Base-by-base conservation (phyloP, 2,113 vertebrate species). In the Brienomyrus brachyistius region DNA sequence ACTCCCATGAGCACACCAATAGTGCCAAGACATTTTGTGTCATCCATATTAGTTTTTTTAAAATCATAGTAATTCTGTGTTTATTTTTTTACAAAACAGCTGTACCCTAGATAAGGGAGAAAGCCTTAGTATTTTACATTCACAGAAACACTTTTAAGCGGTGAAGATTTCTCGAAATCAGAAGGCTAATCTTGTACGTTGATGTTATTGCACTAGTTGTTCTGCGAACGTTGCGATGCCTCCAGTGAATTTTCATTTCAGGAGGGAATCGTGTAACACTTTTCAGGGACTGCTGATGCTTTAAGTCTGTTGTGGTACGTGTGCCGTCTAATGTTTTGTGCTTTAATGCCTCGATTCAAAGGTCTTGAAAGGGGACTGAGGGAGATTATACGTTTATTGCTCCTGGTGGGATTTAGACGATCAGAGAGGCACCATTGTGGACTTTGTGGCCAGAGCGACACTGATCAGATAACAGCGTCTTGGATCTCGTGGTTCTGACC, bases 11-110 rank as follows among this genome's bases (percentile, higher is more conserved):
- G 19, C 87, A 91, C 51, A 70, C 86, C 40, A 86, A 3, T 90
- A 90, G 90, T 92, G 91, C 91, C 91, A 88, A 90, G 87, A 47
- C 86, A 51, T 88, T 91, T 89, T 15, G 9, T 23, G 70, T 84
- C 62, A 45, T 90, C 80, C 62, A 85, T 88, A n/a, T 27, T 35
- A 88, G 5, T 50, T 86, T 40, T 66, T 56, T 87, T 27, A 23
- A 8, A 90, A 88, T 19, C 62, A 31, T 31, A 31, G n/a, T 31
- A 70, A 13, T 70, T 66, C n/a, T 70, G n/a, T 52, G 6, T 50
- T 31, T 21, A 23, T 74, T 17, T 48, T 77, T 83, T 31, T 31
- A 59, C 51, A 86, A 27, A 86, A 27, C 13, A 74, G 15, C 80
- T 35, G 1, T 13, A 27, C 82, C 17, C n/a, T 4, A 84, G 9